Conservation (phyloP, 2,888 invertebrate genomes). For the Trachelus tabidus region DNA sequence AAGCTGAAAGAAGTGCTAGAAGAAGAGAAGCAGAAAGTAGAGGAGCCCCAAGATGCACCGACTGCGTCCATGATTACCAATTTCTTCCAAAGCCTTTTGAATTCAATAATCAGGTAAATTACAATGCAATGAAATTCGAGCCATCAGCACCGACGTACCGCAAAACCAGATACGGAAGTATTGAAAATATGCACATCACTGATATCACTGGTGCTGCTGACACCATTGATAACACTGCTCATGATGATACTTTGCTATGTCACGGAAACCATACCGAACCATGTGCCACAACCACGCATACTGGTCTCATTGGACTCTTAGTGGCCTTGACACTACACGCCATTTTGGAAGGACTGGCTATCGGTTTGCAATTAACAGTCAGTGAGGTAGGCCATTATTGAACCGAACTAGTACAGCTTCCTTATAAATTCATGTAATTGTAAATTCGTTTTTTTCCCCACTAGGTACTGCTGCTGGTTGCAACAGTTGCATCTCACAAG, state of each 20-base stretch:
- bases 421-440: background rate
- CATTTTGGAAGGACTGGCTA: constrained; percentile 82
- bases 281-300: constrained; percentile 70
- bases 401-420: background rate
- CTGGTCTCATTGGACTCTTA: constrained; percentile 75
- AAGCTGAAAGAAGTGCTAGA: background rate
- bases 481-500: constrained; percentile 83
- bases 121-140: background rate
- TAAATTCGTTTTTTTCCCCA: constrained; percentile 34
- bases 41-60: background rate
- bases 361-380: constrained; percentile 74
- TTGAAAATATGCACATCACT: background rate
- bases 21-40: background rate
- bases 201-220: constrained; percentile 45
- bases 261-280: constrained; percentile 77
- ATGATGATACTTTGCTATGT: constrained; percentile 68
- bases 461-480: constrained; percentile 75
- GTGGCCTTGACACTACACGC: constrained; percentile 83
- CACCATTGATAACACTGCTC: constrained; percentile 40
- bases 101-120: background rate
- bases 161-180: constrained; percentile 5
- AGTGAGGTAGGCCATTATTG: background rate
- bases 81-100: background rate
- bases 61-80: background rate
- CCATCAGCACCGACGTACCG: background rate